Percentiles rank a stretch among this genome's conserved stretches.
phyloP scores from a whole-genome alignment of 2,888 invertebrate genomes.

The Arrhopalites spinosus region DNA sequence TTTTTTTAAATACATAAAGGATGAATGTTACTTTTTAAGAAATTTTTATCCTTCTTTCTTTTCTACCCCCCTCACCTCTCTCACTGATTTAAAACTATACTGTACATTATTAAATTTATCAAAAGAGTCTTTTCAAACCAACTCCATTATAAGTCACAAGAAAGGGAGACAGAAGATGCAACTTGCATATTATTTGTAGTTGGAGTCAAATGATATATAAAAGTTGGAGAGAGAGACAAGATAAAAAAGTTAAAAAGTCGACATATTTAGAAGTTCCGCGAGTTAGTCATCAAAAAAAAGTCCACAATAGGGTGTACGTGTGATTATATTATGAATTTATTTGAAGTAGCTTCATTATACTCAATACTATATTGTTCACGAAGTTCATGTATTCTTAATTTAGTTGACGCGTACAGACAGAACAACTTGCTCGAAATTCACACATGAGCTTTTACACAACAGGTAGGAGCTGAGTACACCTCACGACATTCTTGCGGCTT shows the following conservation, averaged over 20 bases:
- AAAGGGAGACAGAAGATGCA: not conserved
- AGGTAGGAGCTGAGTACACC: slow-evolving; percentile 11
- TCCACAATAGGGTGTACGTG: slow-evolving; percentile 8
- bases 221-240: not conserved
- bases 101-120: no score
- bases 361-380: slow-evolving; percentile 26
- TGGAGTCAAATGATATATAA: not conserved
- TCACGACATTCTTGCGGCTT: slow-evolving; percentile 4
- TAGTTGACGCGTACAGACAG: slow-evolving; percentile 8
- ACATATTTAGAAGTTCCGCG: slow-evolving; percentile 17
- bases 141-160: slow-evolving; percentile 1
- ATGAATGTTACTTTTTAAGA: no score
- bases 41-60: no score
- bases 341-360: slow-evolving; percentile 24
- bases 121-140: not conserved
- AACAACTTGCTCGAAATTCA: slow-evolving; percentile 19
- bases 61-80: not conserved
- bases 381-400: slow-evolving; percentile 21
- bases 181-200: not conserved
- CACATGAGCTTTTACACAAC: slow-evolving; percentile 9
- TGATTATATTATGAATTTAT: slow-evolving; percentile 27
- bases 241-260: slow-evolving; percentile 9
- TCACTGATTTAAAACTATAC: slow-evolving; percentile 7
- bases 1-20: no score
- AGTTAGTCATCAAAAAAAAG: not conserved